Conservation (phyloP, 2,797 vertebrate genomes). For the Morus bassanus region DNA sequence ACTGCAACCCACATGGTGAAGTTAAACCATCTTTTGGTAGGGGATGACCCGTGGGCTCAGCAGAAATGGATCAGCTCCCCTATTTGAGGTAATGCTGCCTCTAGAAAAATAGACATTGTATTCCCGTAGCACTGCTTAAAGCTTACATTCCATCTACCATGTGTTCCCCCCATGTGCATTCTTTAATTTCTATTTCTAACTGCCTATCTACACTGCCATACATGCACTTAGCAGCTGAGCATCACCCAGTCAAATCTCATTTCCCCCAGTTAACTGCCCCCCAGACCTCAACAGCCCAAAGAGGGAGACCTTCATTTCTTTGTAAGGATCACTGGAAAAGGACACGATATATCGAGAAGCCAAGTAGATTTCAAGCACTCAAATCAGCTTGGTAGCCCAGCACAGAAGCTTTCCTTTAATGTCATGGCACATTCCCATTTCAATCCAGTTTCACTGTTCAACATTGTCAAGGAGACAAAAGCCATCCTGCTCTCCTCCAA, state of each 20-base stretch:
- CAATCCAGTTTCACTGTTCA: neutral
- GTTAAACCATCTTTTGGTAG: neutral
- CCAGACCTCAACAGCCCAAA: neutral
- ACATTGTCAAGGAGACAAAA: neutral
- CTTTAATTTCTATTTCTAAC: neutral
- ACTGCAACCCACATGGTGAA: neutral
- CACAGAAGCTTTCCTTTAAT: neutral
- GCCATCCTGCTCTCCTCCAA: neutral
- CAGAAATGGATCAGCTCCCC: neutral
- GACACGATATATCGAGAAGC: rapidly evolving
- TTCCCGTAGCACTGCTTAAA: neutral
- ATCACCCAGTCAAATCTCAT: neutral
- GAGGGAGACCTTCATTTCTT: neutral
- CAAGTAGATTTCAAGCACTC: neutral
- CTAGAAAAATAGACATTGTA: neutral
- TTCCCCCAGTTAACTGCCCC: neutral
- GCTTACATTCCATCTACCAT: rapidly evolving
- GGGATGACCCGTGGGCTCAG: neutral
- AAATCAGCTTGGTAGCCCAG: neutral
- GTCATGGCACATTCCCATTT: neutral
- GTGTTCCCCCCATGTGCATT: neutral
- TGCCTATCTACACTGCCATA: neutral
- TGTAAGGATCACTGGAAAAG: neutral
- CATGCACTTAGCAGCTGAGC: neutral
- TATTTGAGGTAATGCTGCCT: neutral